Evolutionary conservation across 2,888 invertebrate species (phyloP).

Genomic region (Villa cingulata): DNA sequence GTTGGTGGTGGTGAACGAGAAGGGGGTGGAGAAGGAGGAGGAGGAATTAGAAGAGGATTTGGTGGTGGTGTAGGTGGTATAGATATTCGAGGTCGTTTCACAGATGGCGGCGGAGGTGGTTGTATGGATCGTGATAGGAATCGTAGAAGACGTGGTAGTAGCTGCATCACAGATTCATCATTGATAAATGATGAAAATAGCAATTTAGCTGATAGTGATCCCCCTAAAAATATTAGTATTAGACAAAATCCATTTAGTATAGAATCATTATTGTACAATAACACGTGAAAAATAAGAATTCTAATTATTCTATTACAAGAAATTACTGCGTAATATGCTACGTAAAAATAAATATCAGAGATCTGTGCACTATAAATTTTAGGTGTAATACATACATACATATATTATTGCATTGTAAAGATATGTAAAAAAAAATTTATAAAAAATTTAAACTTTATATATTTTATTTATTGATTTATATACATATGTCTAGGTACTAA

Average conservation of each 20-base stretch:
- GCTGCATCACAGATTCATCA: slow-evolving; percentile 25
- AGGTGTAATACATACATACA: no score
- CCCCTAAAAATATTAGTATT: slow-evolving; percentile 44
- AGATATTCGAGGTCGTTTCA: slow-evolving; percentile 25
- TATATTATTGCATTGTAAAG: no score
- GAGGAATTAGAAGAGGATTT: slow-evolving; percentile 25
- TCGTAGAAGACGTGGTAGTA: slow-evolving; percentile 12
- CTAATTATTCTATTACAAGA: no score
- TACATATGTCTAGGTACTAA: no score
- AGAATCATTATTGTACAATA: slow-evolving; percentile 65
- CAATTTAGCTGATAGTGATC: slow-evolving; percentile 39
- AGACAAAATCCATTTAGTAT: slow-evolving; percentile 76
- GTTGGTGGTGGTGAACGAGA: slow-evolving; percentile 24
- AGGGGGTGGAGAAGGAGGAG: no score
- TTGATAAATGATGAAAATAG: slow-evolving; percentile 31
- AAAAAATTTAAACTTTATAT: no score
- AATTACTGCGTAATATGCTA: no score
- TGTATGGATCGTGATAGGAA: slow-evolving; percentile 13
- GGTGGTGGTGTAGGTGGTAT: slow-evolving; percentile 28
- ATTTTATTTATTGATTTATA: no score
- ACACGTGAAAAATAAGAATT: slow-evolving; percentile 19
- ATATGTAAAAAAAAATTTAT: no score
- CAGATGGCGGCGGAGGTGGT: slow-evolving; percentile 24
- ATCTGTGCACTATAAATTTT: no score
- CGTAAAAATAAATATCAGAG: no score